phyloP scores from a whole-genome alignment of 2,113 vertebrate genomes.

The Nycticryphes semicollaris region DNA sequence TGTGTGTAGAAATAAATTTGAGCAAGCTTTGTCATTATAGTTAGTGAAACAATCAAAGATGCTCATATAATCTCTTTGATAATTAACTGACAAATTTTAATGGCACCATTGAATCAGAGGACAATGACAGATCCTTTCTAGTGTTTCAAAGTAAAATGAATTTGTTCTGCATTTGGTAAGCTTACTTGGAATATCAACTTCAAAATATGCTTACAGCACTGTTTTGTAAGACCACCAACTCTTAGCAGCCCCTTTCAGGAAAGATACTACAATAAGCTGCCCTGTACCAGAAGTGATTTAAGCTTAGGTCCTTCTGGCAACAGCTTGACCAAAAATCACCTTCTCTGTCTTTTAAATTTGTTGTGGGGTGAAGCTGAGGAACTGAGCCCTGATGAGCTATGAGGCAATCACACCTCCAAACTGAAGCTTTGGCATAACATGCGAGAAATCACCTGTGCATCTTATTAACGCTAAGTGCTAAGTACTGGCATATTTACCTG shows the following conservation, averaged over 20 bases:
- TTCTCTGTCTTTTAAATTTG: not conserved
- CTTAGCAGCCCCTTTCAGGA: not conserved
- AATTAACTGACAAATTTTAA: conserved; percentile 55
- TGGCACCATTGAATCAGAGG: conserved; percentile 7
- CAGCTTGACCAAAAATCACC: not conserved
- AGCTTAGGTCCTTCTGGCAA: not conserved
- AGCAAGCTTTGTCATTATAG: conserved; percentile 38
- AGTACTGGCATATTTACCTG: not conserved
- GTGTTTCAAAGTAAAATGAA: not conserved
- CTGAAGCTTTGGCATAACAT: accelerated
- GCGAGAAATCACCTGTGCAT: not conserved
- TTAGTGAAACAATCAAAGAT: conserved; percentile 53
- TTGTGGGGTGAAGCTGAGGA: not conserved
- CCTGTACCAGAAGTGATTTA: not conserved
- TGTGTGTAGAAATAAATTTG: conserved; percentile 55
- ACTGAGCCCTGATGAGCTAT: accelerated
- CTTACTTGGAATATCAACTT: conserved; percentile 11
- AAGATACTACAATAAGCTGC: not conserved
- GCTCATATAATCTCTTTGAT: conserved; percentile 53
- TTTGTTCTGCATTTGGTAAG: conserved; percentile 16
- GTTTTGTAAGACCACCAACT: not conserved
- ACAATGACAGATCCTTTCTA: conserved; percentile 28
- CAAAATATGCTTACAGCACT: not conserved
- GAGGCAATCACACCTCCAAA: accelerated
- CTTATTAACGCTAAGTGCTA: not conserved